Conservation (phyloP, 1,140 invertebrate species). For the Zophobas atratus region DNA sequence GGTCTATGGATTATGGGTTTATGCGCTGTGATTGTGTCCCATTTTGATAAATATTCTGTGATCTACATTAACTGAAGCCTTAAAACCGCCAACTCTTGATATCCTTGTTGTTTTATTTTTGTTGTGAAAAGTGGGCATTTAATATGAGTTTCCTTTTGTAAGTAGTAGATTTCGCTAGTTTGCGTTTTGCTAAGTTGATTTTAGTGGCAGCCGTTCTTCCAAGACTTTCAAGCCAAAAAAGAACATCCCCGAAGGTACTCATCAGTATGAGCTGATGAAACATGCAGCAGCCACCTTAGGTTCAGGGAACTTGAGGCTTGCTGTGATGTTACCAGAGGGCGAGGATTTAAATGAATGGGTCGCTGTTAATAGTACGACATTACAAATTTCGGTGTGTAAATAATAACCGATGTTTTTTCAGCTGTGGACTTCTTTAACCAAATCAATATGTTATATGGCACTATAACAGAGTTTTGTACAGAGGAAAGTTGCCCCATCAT, state of each 20-base stretch:
- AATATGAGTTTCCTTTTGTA: constrained; percentile 69
- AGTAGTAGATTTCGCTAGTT: constrained; percentile 57
- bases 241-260: constrained; percentile 98
- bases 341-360: constrained; percentile 99
- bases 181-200: constrained; percentile 38
- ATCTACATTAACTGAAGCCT: neutral
- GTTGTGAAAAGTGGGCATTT: neutral
- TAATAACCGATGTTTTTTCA: constrained; percentile 69
- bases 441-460: constrained; percentile 99
- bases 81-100: neutral
- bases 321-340: constrained; percentile 97
- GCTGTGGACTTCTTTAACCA: constrained; percentile 99
- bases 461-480: constrained; percentile 99
- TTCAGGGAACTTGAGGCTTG: constrained; percentile 95
- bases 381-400: neutral
- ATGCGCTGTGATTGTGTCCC: constrained; percentile 20
- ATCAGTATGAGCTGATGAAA: constrained; percentile 99
- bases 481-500: constrained; percentile 98
- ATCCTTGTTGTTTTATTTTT: neutral
- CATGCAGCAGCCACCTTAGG: constrained; percentile 98
- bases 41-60: constrained; percentile 1
- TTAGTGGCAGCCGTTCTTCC: constrained; percentile 86
- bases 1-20: constrained; percentile 36
- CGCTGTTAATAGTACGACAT: constrained; percentile 95
- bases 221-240: constrained; percentile 99